Evolutionary conservation across 2,113 vertebrate species (phyloP).

Genomic region (Brachypteracias leptosomus): DNA sequence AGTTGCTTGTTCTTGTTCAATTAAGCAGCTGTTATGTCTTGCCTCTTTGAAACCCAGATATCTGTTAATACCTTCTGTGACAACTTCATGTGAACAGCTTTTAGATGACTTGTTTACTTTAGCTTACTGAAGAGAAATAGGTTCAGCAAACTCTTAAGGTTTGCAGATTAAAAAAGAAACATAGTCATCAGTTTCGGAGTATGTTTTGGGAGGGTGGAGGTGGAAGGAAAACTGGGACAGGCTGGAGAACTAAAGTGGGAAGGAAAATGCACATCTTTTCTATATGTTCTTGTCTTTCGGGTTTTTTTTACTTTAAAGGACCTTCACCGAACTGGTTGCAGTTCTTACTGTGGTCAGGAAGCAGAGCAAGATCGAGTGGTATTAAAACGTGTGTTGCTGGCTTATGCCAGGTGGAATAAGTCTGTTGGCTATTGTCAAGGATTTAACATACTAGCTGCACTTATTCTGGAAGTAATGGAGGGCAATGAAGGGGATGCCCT

Average conservation of each 20-base stretch:
- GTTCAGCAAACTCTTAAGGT: no score
- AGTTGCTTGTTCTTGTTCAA: neutral
- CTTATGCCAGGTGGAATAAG: conserved; percentile 90
- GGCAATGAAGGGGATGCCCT: conserved; percentile 88
- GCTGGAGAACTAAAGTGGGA: neutral
- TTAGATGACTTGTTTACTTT: neutral
- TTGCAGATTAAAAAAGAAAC: neutral
- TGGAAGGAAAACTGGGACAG: neutral
- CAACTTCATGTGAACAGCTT: neutral
- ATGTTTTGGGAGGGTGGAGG: neutral
- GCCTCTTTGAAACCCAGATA: neutral
- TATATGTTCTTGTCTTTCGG: neutral
- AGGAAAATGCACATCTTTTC: neutral
- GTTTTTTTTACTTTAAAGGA: conserved; percentile 63
- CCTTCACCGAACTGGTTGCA: conserved; percentile 88
- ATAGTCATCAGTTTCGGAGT: neutral
- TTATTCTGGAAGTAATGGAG: conserved; percentile 88
- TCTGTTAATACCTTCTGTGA: neutral
- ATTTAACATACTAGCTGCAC: conserved; percentile 88
- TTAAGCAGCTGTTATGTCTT: neutral
- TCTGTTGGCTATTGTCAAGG: conserved; percentile 90
- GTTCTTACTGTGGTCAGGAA: conserved; percentile 89
- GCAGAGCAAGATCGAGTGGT: conserved; percentile 89
- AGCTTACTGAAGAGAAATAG: no score
- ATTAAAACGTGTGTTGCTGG: conserved; percentile 84